Base-by-base conservation (phyloP, 2,113 vertebrate genomes). In the Bettongia penicillata region DNA sequence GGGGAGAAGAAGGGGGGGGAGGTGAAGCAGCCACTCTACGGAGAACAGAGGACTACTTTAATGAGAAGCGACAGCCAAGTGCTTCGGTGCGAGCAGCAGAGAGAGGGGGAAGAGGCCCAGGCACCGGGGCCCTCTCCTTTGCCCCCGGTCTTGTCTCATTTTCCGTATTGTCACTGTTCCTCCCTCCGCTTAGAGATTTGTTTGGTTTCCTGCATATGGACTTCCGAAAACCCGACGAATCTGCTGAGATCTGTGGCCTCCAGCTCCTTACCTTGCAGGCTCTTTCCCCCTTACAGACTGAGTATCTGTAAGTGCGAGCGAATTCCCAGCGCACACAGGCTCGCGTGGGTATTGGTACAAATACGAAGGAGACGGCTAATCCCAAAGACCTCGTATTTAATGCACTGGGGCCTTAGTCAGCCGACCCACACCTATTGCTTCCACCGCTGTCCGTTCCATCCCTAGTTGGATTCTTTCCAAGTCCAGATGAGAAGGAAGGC, bases 21-120 rank as follows among this genome's bases (percentile, higher is more conserved):
- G 57, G 25, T 48, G 23, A 31, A 28, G 61, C 92, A 22, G 24
- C 16, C 23, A 16, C 92, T 12, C 52, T 90, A 55, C 1, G 92
- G 37, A 91, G 61, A 43, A 43, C 0, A 1, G 11, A 37, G 89
- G 24, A 26, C 1, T 51, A 91, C 89, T 89, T 53, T 95, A 92
- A 96, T 95, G 51, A 84, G 91, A 95, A 92, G 91, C 53, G 97
- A 95, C 96, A 91, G 94, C 43, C 31, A 49, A 91, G 52, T 31
- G 94, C 49, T 49, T n/a, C 57, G 53, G 53, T 26, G 19, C 53
- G 9, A 49, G 43, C 43, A 8, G 91, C 43, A 1, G 47, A 9
- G 47, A 28, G 43, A 1, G 6, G n/a, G 23, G 52, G 37, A 47
- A 77, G 68, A 84, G 68, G 37, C n/a, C 12, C 2, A 14, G 24